Evolutionary conservation across 2,797 vertebrate genomes (phyloP).

Genomic region (Myotis planiceps): DNA sequence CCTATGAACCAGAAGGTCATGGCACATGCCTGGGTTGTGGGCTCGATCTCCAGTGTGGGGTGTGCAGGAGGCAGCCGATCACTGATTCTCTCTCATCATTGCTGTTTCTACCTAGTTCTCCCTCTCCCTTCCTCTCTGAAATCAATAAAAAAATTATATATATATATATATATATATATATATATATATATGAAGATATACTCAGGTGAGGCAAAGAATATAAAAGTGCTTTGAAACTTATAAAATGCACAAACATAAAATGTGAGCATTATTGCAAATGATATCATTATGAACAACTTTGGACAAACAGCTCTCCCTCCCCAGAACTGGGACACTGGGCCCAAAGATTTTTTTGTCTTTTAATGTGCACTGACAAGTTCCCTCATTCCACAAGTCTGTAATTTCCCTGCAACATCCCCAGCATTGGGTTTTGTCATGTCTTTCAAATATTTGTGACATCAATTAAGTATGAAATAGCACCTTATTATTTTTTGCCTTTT

Average conservation of each 20-base stretch:
- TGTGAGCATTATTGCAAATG: background rate
- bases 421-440: background rate
- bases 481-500: background rate
- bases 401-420: background rate
- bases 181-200: background rate
- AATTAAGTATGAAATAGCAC: background rate
- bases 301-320: background rate
- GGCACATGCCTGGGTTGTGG: no score
- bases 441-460: conserved; percentile 7
- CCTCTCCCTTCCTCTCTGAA: no score
- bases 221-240: background rate
- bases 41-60: no score
- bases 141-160: no score
- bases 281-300: background rate
- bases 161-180: no score
- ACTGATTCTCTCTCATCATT: no score
- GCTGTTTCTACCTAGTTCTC: no score
- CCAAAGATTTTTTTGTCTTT: conserved; percentile 2
- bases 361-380: background rate
- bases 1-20: no score
- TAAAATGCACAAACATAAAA: conserved; percentile 12
- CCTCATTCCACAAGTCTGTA: background rate
- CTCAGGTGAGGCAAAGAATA: background rate
- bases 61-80: no score
- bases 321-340: background rate